Base-by-base conservation (phyloP, 1,140 invertebrate species). In the Drosophila asahinai region DNA sequence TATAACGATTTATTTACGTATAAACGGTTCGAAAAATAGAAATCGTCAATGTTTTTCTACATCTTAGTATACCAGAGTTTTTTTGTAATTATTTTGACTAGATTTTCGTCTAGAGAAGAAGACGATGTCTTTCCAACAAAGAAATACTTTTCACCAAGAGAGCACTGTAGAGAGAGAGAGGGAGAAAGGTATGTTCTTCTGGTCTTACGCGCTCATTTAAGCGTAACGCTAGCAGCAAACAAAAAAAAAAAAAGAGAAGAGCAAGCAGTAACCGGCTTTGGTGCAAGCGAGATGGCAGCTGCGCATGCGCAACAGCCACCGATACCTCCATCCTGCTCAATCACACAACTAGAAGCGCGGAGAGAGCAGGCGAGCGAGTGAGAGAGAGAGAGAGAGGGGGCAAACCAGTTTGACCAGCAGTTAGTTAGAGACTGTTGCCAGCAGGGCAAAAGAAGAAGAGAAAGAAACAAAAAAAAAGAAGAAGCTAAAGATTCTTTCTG, bases 161-260 rank as follows among this genome's bases (percentile, higher is more conserved):
- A 48, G 22, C 15, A 11, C 17, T 22, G 33, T 17, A 64, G 54
- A 65, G 25, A 33, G 63, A 27, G 60, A 60, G 52, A 58, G 38
- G 30, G 7, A 9, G 8, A 36, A 36, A 3, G 8, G 9, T 36
- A 9, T 51, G 59, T 65, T 62, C 84, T 90, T 63, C 86, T 90
- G 81, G 86, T 82, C 61, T 90, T 89, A 89, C 86, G 83, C 83
- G 84, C 77, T 89, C 81, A 89, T 90, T 90, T 89, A 74, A 90
- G 86, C 86, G 86, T 89, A 89, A 86, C 83, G 71, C 83, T 67
- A 84, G 83, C 83, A 81, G 82, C 77, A 61, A 45, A 42, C 30
- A 42, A 33, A 30, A 33, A 33, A 33, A 33, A 25, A 61, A n/a
- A 12, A 33, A n/a, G 60, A 54, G 36, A 63, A 63, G 33, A 52